Base-by-base conservation (phyloP, 2,113 vertebrate genomes). In the Phaethon lepturus region DNA sequence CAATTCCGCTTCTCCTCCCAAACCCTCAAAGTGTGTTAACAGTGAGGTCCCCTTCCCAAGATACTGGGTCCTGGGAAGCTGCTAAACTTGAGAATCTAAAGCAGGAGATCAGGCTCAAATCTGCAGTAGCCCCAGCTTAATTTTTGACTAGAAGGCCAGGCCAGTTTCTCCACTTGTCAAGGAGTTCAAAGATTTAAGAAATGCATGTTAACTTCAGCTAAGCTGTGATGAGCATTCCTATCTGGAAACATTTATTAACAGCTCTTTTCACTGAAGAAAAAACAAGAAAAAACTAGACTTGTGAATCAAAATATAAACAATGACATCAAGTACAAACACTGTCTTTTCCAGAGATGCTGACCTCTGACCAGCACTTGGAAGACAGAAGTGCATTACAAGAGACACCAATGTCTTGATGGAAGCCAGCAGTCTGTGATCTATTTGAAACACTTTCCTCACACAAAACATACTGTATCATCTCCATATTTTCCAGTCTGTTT, bases 241-340 rank as follows among this genome's bases (percentile, higher is more conserved):
- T 72, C 63, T 95, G 87, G 75, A 92, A 96, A 87, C 76, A 56
- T 68, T 91, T 85, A 82, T 88, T 92, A 92, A 80, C 64, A 68
- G 35, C 55, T 68, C 82, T 62, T 71, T 69, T 55, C 33, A 77
- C 81, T 78, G 35, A 90, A 78, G 56, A 90, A 77, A 93, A 87
- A 44, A 86, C 24, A 66, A 83, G 45, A 91, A 89, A 68, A 91
- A 95, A 81, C 31, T 13, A 50, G 59, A 81, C 23, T 75, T 89
- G 71, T 86, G 81, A 88, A 94, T 82, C 40, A 59, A 75, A 75
- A 42, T 9, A 79, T 44, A 78, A 96, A 80, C 86, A 74, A 64
- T 68, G 86, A 79, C 91, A 81, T 47, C 50, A 86, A 91, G 58
- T 29, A 78, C 79, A 94, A 91, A 88, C 50, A 24, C 53, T 16